A percentile compares a stretch with the other conserved stretches of the same genome.
phyloP scores from a whole-genome alignment of 2,797 vertebrate genomes.

The Oreochromis mossambicus region DNA sequence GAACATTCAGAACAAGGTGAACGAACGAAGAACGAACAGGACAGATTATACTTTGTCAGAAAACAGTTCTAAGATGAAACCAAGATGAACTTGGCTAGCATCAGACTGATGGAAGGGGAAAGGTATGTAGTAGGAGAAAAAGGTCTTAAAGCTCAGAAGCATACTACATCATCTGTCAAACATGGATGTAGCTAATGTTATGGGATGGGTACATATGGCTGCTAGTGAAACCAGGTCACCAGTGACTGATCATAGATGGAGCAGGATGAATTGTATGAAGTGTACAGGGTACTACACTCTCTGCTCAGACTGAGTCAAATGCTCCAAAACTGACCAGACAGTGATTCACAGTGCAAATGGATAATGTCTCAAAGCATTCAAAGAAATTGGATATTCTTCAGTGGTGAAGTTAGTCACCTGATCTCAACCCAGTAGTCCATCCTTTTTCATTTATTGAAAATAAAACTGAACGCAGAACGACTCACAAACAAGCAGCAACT shows the following conservation, averaged over 20 bases:
- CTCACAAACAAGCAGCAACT: not conserved
- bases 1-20: not conserved
- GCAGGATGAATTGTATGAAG: not conserved
- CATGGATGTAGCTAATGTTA: not conserved
- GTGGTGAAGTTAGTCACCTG: not conserved
- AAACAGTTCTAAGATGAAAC: not conserved
- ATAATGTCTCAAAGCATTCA: not conserved
- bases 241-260: not conserved
- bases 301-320: not conserved
- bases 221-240: not conserved
- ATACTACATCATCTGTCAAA: not conserved
- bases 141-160: not conserved
- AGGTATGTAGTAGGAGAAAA: not conserved
- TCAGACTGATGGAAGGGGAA: not conserved
- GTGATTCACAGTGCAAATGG: not conserved
- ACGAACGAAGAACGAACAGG: not conserved
- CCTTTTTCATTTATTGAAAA: not conserved
- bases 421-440: not conserved
- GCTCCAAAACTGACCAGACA: not conserved
- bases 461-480: not conserved
- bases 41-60: not conserved
- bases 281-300: not conserved
- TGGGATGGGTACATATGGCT: not conserved
- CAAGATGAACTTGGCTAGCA: not conserved
- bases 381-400: not conserved